Conservation (phyloP, 2,888 invertebrate genomes). For the Euspilapteryx auroguttella region DNA sequence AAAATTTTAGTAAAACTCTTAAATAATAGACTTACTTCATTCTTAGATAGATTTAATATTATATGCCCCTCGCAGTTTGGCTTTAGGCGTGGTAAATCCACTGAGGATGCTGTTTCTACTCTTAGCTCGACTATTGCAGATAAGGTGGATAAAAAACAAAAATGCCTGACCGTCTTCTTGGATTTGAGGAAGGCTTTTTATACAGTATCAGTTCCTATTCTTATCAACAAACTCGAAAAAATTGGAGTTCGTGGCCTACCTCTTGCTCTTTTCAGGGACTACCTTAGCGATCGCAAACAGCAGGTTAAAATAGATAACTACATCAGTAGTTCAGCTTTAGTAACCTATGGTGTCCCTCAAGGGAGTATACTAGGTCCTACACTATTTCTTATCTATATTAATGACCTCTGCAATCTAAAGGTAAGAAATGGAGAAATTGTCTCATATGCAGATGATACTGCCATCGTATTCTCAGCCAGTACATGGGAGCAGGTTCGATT, state of each 20-base stretch:
- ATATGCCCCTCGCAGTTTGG: neutral
- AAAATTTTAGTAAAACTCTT: slow-evolving; percentile 1
- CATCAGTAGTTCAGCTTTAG: neutral
- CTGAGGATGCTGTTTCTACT: no score
- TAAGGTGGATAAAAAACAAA: neutral
- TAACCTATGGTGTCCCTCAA: no score
- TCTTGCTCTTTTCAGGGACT: neutral
- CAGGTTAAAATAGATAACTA: neutral
- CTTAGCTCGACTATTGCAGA: neutral
- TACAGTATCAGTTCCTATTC: neutral
- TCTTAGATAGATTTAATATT: neutral
- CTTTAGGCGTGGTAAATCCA: no score
- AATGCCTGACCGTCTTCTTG: no score
- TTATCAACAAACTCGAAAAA: no score
- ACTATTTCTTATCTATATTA: slow-evolving; percentile 2
- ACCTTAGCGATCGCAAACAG: neutral
- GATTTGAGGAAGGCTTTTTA: no score
- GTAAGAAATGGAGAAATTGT: neutral
- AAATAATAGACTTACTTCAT: neutral
- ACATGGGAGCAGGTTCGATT: neutral
- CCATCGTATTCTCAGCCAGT: neutral
- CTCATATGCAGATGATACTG: no score
- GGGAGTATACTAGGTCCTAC: slow-evolving; percentile 1
- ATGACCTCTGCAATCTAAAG: neutral
- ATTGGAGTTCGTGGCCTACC: no score